Evolutionary conservation across 2,797 vertebrate species (phyloP).

Genomic region (Momotus momota): DNA sequence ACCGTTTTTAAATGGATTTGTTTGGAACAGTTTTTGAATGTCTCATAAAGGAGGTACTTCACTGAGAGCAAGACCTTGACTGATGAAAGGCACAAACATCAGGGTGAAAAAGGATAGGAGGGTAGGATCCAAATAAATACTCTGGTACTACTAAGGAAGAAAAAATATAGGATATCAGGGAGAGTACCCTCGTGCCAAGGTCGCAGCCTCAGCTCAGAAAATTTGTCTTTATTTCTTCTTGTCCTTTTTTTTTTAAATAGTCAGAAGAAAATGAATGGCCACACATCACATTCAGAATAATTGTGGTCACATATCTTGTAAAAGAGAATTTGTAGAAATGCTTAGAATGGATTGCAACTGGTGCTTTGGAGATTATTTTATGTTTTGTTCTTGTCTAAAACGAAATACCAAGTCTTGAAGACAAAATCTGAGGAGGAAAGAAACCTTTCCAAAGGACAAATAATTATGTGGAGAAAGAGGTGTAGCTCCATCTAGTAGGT

Average conservation of each 20-base stretch:
- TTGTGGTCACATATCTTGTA: not conserved
- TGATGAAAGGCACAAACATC: not conserved
- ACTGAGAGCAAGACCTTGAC: not conserved
- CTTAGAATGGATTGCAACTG: not conserved
- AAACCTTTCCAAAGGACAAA: not conserved
- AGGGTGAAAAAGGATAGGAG: not conserved
- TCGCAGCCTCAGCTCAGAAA: not conserved
- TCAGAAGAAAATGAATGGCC: not conserved
- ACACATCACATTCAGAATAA: not conserved
- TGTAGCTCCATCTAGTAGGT: conserved; percentile 74
- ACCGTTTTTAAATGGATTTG: not conserved
- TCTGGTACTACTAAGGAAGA: not conserved
- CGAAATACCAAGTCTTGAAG: not conserved
- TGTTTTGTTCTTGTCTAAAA: not conserved
- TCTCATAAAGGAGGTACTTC: not conserved
- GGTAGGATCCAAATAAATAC: not conserved
- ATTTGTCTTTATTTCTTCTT: not conserved
- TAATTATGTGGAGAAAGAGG: not conserved
- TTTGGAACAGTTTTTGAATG: not conserved
- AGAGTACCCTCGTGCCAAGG: not conserved
- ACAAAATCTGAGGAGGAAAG: not conserved
- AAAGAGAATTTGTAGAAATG: not conserved
- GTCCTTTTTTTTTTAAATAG: not conserved
- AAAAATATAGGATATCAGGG: not conserved
- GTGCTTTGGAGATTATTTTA: not conserved